Base-by-base conservation (phyloP, 2,113 vertebrate genomes). In the Cardinalis cardinalis region DNA sequence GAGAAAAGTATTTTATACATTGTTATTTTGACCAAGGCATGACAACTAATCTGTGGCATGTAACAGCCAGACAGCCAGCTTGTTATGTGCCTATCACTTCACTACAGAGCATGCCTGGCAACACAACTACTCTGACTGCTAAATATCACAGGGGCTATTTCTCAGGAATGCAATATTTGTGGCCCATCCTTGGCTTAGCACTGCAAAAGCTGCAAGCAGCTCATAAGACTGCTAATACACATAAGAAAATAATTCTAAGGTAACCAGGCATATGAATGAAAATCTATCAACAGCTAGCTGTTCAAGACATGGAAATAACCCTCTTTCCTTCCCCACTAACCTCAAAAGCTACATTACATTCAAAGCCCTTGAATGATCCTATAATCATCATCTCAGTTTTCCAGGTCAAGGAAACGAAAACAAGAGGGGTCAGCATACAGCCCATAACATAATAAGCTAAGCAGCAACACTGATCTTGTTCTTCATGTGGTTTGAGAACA, bases 41-140 rank as follows among this genome's bases (percentile, higher is more conserved):
- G 78, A 80, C 65, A 89, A 90, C 55, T 95, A 83, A 94, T 94
- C 90, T 95, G 92, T 32, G 89, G 90, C 92, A 93, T 89, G 92
- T 95, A 89, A 73, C 89, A 96, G 92, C 86, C 92, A 95, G 95
- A 89, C 78, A 93, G 46, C 21, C 82, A 94, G 59, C 21, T 72
- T 89, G 84, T 88, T 91, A 82, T 9, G 28, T 29, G 64, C 87
- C 90, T 96, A 69, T 94, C 94, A 64, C 66, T 92, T 97, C 93
- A 75, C 76, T 83, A 6, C 51, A 75, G 91, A 87, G 82, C 94
- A 95, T 95, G 91, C 81, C 58, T 70, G 77, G 63, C 53, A 92
- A 85, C 24, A 34, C 19, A 65, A 32, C 69, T 90, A 88, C 41
- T 36, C 58, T 49, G 63, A 32, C 41, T 85, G 69, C n/a, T 92